Base-by-base conservation (phyloP, 1,140 invertebrate genomes). In the Heliothis subflexa region DNA sequence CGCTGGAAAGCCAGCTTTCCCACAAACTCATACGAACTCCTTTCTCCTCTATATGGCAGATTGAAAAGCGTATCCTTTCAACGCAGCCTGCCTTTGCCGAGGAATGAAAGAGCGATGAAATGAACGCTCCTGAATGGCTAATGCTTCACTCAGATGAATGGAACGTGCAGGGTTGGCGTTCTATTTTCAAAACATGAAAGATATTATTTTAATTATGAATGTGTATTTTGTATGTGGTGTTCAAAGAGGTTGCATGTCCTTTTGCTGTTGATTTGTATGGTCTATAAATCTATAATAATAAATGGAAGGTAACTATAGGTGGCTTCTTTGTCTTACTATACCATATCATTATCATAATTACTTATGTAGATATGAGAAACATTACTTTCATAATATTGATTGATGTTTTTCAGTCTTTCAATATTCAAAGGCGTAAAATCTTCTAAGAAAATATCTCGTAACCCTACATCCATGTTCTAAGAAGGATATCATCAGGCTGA, bases 21-120 rank as follows among this genome's bases (percentile, higher is more conserved):
- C 50, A 21, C 55, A 71, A 25, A 18, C 68, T 71, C 68, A 21
- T 59, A 47, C 28, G 71, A 28, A 47, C 33, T 64, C 40, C 40
- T 73, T 73, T 73, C 61, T 11, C 55, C 55, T 73, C 10, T 54
- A 49, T 73, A 73, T 21, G 71, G 54, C 16, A 18, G 71, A 45
- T 25, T 73, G 54, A 55, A 59, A 73, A 73, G 71, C 54, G 55
- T 73, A 73, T 73, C 71, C 71, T 73, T 73, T 73, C 71, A 73
- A 54, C 47, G 55, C 71, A 73, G 70, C 28, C 62, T 59, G 71
- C 71, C 55, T 73, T 57, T 59, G 71, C 28, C 11, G 28, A 16
- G 70, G 40, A 73, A 61, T 73, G 71, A 73, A 73, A 73, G 71
- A 55, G 33, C 71, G 54, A 57, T 57, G 71, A 73, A 73, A 61